Conservation (phyloP, 2,888 invertebrate species). For the Dasypogon diadema region DNA sequence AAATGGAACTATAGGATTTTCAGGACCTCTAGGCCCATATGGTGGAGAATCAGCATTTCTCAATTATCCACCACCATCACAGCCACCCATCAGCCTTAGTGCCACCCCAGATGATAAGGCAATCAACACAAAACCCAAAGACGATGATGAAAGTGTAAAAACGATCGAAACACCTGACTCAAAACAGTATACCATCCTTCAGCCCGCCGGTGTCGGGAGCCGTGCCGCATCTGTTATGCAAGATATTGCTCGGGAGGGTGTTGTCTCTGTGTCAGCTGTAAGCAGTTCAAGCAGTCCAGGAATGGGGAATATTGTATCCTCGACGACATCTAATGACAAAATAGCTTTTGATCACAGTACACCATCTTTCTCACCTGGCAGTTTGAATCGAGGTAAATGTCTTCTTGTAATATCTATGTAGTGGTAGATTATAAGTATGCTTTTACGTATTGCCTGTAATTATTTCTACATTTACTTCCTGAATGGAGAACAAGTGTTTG, state of each 20-base stretch:
- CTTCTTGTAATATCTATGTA: slow-evolving; percentile 36
- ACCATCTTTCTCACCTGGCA: slow-evolving; percentile 80
- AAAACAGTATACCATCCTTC: slow-evolving; percentile 89
- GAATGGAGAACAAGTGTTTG: slow-evolving; percentile 50
- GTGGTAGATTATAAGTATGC: slow-evolving; percentile 26
- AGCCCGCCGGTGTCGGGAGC: slow-evolving; percentile 85
- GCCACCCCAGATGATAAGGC: slow-evolving; percentile 55
- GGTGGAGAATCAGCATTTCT: slow-evolving; percentile 81
- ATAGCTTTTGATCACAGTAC: slow-evolving; percentile 60
- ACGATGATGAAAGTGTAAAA: slow-evolving; percentile 57
- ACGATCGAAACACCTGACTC: slow-evolving; percentile 69
- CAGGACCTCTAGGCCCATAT: slow-evolving; percentile 72
- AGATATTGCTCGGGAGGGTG: slow-evolving; percentile 78
- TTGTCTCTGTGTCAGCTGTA: slow-evolving; percentile 73
- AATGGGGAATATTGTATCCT: slow-evolving; percentile 70
- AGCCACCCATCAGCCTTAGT: slow-evolving; percentile 57
- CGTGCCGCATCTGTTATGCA: slow-evolving; percentile 85
- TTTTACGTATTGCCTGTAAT: slow-evolving; percentile 48
- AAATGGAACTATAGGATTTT: slow-evolving; percentile 68
- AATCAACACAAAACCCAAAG: slow-evolving; percentile 58
- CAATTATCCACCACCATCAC: slow-evolving; percentile 72
- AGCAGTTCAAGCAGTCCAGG: slow-evolving; percentile 61
- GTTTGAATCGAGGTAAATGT: slow-evolving; percentile 80
- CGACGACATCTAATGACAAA: slow-evolving; percentile 60
- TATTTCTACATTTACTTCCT: slow-evolving; percentile 54